Percentiles rank a stretch among this genome's conserved stretches.
These are phyloP conservation scores for Melieria crassipennis DNA, from an alignment of 2,888 invertebrate species.

Conservation along the genomic window DNA sequence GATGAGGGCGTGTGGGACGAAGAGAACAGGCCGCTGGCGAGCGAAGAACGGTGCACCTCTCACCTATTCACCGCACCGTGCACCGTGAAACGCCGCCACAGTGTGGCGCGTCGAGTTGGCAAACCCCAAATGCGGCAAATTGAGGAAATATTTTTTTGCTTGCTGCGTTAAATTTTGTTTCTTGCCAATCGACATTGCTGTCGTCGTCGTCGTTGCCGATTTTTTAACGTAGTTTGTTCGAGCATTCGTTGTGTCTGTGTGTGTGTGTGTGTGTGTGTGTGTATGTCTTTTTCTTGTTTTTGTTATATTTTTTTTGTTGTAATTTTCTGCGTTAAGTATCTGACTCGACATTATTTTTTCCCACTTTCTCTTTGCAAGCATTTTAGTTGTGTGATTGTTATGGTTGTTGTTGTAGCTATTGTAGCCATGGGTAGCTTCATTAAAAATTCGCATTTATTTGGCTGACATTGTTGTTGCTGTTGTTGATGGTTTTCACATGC, in stretches of 20 bases:
- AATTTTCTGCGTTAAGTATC: no score
- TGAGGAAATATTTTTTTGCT: conserved; percentile 50
- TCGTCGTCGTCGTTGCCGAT: not conserved
- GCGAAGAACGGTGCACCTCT: no score
- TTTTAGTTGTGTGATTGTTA: no score
- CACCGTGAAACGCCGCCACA: no score
- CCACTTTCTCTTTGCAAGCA: not conserved
- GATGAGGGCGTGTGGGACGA: not conserved
- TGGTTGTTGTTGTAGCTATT: no score
- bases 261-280: not conserved
- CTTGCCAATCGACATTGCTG: no score
- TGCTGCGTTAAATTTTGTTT: not conserved
- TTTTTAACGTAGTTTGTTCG: not conserved
- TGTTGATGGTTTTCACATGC: no score
- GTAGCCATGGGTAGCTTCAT: no score
- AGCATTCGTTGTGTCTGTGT: not conserved
- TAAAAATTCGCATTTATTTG: no score
- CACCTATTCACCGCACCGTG: no score
- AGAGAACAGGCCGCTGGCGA: not conserved
- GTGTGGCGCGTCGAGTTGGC: no score
- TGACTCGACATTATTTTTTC: conserved; percentile 1
- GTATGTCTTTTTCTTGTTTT: not conserved
- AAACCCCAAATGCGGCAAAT: conserved; percentile 47
- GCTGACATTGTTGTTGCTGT: no score
- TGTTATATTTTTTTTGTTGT: not conserved